Conservation (phyloP, 35 echinoderm and acorn worm species). For the Ophioderma brevispina region DNA sequence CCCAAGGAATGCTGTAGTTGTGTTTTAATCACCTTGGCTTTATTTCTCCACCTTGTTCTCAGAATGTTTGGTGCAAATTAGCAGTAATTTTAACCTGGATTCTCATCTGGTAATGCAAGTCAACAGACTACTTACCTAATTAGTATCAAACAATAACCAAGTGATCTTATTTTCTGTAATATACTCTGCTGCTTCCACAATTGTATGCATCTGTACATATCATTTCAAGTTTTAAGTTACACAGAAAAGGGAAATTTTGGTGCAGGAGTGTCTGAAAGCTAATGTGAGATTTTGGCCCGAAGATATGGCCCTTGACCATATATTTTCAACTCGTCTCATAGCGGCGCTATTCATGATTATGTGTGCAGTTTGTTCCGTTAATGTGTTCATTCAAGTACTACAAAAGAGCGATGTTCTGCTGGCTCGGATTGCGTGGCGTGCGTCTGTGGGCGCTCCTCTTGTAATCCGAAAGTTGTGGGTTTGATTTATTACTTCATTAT, state of each 20-base stretch:
- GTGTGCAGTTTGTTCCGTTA: no score
- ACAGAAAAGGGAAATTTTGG: neutral
- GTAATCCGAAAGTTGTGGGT: neutral
- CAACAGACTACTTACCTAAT: neutral
- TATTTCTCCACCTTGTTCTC: no score
- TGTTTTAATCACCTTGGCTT: no score
- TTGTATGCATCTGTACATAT: neutral
- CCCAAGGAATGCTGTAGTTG: no score
- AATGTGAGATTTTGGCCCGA: no score
- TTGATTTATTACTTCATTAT: neutral
- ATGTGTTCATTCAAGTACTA: no score
- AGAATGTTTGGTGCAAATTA: no score
- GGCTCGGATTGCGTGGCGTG: neutral
- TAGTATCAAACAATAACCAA: neutral
- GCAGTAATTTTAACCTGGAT: no score
- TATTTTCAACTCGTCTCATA: no score
- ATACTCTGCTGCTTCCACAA: neutral
- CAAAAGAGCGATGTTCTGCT: neutral
- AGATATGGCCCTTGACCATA: no score
- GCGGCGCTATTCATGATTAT: no score
- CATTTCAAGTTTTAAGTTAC: neutral
- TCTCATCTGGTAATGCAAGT: no score
- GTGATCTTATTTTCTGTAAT: neutral
- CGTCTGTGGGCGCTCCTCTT: neutral
- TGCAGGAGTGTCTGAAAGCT: neutral